Conservation (phyloP, 2,888 invertebrate genomes). For the Harpalus rufipes region DNA sequence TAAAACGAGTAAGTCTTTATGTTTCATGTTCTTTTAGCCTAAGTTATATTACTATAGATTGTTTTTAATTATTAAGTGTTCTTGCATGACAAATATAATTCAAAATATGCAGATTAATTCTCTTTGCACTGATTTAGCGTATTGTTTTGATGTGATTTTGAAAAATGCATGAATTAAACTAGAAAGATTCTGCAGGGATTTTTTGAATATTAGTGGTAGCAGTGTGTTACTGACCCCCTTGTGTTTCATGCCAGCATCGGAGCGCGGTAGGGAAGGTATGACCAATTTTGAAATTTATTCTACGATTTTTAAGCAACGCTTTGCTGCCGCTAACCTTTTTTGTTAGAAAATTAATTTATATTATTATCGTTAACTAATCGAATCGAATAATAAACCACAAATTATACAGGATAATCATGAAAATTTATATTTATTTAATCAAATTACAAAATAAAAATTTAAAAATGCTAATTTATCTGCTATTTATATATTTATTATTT, state of each 20-base stretch:
- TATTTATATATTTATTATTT: no score
- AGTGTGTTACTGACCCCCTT: slow-evolving; percentile 75
- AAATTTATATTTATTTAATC: no score
- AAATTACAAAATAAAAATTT: no score
- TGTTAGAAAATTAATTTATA: slow-evolving; percentile 1
- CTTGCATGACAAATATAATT: slow-evolving; percentile 18
- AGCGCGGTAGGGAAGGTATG: slow-evolving; percentile 82
- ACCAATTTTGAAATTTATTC: slow-evolving; percentile 51
- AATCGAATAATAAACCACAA: no score
- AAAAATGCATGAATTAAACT: slow-evolving; percentile 30
- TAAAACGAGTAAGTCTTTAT: slow-evolving; percentile 91
- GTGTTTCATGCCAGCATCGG: slow-evolving; percentile 82
- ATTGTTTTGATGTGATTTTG: slow-evolving; percentile 25
- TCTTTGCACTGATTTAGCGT: slow-evolving; percentile 14
- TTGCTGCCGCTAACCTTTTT: slow-evolving; percentile 33
- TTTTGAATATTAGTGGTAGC: slow-evolving; percentile 64
- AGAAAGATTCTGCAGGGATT: slow-evolving; percentile 46
- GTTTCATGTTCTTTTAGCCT: neutral
- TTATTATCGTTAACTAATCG: no score
- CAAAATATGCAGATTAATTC: slow-evolving; percentile 9
- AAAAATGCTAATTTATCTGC: no score
- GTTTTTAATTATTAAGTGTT: neutral
- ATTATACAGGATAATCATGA: no score
- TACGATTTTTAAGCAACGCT: slow-evolving; percentile 48
- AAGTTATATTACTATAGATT: slow-evolving; percentile 16